Percentiles rank a stretch among this genome's conserved stretches.
phyloP scores from a whole-genome alignment of 2,888 invertebrate genomes.

The Metellina segmentata region DNA sequence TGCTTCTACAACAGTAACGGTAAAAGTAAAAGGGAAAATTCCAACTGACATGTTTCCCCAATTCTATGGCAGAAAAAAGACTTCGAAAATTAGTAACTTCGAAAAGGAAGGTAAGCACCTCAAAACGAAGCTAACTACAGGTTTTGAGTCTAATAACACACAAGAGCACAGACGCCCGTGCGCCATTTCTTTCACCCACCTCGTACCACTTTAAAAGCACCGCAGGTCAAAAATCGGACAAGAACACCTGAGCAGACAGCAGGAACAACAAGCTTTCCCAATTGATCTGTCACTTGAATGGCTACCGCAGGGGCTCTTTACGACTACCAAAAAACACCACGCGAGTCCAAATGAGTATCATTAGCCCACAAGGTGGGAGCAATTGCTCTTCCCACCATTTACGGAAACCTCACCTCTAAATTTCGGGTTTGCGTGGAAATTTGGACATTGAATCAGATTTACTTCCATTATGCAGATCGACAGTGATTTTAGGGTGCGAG shows the following conservation, averaged over 20 bases:
- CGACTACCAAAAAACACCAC: background rate
- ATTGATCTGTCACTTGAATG: slow-evolving; percentile 44
- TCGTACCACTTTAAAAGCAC: background rate
- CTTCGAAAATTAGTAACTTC: background rate
- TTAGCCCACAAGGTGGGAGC: slow-evolving; percentile 38
- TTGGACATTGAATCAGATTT: slow-evolving; percentile 16
- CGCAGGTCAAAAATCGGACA: background rate
- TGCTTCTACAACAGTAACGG: too few relatives aligned
- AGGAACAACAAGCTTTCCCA: slow-evolving; percentile 17
- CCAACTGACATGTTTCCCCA: background rate
- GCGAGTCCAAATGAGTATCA: slow-evolving; percentile 36
- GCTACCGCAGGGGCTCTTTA: slow-evolving; percentile 22
- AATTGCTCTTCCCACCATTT: slow-evolving; percentile 39
- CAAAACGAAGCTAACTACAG: background rate
- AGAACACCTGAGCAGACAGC: background rate
- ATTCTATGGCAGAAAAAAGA: background rate
- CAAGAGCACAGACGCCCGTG: background rate
- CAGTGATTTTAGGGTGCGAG: slow-evolving; percentile 11
- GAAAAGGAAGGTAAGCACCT: background rate
- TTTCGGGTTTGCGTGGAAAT: slow-evolving; percentile 40
- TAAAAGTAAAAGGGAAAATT: too few relatives aligned
- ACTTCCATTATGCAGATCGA: slow-evolving; percentile 52
- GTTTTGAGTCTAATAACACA: background rate
- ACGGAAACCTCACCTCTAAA: slow-evolving; percentile 36
- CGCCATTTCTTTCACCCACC: background rate